A percentile compares a stretch with the other conserved stretches of the same genome.
These are phyloP conservation scores for Dynastes hyllus DNA, from an alignment of 2,888 invertebrate genomes.

Conservation along the genomic window DNA sequence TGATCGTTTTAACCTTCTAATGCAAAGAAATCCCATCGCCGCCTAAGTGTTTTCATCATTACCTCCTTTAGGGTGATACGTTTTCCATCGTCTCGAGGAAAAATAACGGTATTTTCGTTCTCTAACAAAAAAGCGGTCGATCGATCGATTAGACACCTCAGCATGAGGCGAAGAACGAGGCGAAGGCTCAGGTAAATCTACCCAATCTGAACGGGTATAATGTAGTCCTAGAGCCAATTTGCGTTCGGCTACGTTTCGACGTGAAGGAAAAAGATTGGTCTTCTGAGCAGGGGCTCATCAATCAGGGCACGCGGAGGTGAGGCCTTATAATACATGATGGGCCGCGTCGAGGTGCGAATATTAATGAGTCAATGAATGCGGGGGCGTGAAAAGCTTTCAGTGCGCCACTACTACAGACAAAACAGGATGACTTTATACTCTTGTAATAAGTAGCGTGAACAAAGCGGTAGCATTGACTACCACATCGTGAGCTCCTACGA, in stretches of 20 bases:
- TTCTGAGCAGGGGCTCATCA: slow-evolving; percentile 51
- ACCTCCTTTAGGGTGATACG: slow-evolving; percentile 27
- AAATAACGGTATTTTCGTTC: slow-evolving; percentile 40
- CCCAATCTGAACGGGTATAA: slow-evolving; percentile 60
- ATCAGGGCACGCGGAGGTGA: slow-evolving; percentile 52
- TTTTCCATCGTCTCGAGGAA: slow-evolving; percentile 42
- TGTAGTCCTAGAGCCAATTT: slow-evolving; percentile 67
- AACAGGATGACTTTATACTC: slow-evolving; percentile 31
- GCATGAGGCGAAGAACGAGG: slow-evolving; percentile 34
- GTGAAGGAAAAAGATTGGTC: slow-evolving; percentile 58
- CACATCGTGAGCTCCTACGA: neutral
- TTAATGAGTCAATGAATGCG: slow-evolving; percentile 63
- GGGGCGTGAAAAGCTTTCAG: slow-evolving; percentile 42
- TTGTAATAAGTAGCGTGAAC: slow-evolving; percentile 17
- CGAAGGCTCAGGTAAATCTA: slow-evolving; percentile 61
- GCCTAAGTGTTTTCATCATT: slow-evolving; percentile 47
- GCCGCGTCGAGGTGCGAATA: slow-evolving; percentile 66
- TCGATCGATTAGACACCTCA: slow-evolving; percentile 54
- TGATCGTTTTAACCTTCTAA: slow-evolving; percentile 40
- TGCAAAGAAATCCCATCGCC: slow-evolving; percentile 38
- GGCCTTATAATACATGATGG: slow-evolving; percentile 65
- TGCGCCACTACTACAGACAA: neutral
- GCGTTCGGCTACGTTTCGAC: slow-evolving; percentile 68
- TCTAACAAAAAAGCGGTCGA: slow-evolving; percentile 33
- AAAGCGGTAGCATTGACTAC: slow-evolving; percentile 2